Base-by-base conservation (phyloP, 2,888 invertebrate species). In the Drepanosiphum platanoidis region DNA sequence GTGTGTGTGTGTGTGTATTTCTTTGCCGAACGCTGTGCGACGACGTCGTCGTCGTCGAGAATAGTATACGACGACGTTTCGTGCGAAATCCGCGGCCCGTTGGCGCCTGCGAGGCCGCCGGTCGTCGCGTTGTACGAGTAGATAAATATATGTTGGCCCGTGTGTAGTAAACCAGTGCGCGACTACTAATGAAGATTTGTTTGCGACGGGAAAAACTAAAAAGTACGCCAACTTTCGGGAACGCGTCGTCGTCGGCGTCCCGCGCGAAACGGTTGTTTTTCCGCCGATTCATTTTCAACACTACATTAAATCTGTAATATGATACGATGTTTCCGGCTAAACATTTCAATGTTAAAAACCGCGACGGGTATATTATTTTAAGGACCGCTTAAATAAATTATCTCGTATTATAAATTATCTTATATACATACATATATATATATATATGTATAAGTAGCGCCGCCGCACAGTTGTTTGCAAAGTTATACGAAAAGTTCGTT, bases 401-500 rank as follows among this genome's bases (percentile, higher is more conserved):
- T 80, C 46, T 36, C 8, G 8, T 32, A 32, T 8, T n/a, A 80
- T 68, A 46, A 46, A 52, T 80, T 52, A 70, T 80, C 46, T 36
- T 15, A 15, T 32, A 32, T 8, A 32, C 42, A 8, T 30, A 13
- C 13, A n/a, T 61, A 61, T 4, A 22, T 64, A 64, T 64, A 36
- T n/a, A 58, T 58, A 1, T 15, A 64, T n/a, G 1, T 64, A 64
- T 30, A 27, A 13, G 11, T 30, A 64, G 13, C 30, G n/a, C 4
- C 27, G 8, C 27, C 11, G 27, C 27, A 32, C 64, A 13, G 42
- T 80, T 80, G 70, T 80, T 70, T 18, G 27, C 13, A 70, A 70
- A 52, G 52, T 80, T 80, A 36, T 70, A 27, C 15, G 27, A 80
- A 80, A 80, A 80, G 52, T 80, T 80, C 34, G 22, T 75, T 70